These are phyloP conservation scores for Nomada flava DNA, from an alignment of 2,888 invertebrate species.

Conservation along the genomic window DNA sequence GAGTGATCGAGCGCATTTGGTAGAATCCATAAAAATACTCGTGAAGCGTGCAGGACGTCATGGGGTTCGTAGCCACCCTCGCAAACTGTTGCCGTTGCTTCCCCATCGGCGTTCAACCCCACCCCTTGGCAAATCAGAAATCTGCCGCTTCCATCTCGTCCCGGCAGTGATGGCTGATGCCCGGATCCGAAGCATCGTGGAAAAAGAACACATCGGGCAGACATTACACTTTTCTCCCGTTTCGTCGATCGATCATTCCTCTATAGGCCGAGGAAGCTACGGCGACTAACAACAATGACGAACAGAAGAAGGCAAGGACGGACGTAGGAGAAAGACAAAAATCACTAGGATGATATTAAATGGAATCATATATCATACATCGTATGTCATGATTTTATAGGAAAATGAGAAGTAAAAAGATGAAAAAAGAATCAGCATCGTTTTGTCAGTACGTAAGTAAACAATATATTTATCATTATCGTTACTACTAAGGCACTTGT, in stretches of 20 bases:
- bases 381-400: not conserved
- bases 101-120: constrained; percentile 63
- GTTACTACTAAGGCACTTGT: constrained; percentile 83
- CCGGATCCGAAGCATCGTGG: constrained; percentile 7
- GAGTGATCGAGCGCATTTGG: constrained; percentile 50
- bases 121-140: constrained; percentile 78
- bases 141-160: constrained; percentile 68
- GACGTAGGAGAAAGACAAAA: not conserved
- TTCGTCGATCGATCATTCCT: constrained; percentile 51
- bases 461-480: constrained; percentile 83
- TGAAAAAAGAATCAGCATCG: constrained; percentile 3
- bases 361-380: not conserved
- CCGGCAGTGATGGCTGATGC: constrained; percentile 41
- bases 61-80: constrained; percentile 73
- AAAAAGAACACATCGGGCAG: constrained; percentile 19
- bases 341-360: constrained; percentile 3
- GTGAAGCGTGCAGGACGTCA: constrained; percentile 41
- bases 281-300: constrained; percentile 18
- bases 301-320: constrained; percentile 3
- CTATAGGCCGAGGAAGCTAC: not conserved
- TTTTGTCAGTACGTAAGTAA: constrained; percentile 79
- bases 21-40: constrained; percentile 65
- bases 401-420: not conserved
- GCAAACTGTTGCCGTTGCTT: constrained; percentile 50
- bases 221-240: constrained; percentile 20